phyloP scores from a whole-genome alignment of 2,888 invertebrate species.

The Chrysomela aeneicollis region DNA sequence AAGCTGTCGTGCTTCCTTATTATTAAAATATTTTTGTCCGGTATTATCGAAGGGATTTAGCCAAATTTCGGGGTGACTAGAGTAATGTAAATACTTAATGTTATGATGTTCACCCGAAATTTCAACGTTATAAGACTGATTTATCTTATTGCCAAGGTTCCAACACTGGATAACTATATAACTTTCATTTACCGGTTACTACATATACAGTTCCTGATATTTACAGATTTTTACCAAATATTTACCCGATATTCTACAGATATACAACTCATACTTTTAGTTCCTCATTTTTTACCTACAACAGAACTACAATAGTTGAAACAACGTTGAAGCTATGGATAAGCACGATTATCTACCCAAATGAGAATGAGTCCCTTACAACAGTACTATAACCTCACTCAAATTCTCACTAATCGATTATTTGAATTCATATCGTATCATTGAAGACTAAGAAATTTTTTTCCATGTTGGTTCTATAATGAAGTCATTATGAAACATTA shows the following conservation, averaged over 20 bases:
- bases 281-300: constrained; percentile 33
- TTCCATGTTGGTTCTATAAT: too few relatives aligned
- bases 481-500: too few relatives aligned
- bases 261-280: constrained; percentile 58
- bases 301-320: constrained; percentile 16
- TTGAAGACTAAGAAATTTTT: too few relatives aligned
- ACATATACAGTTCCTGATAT: constrained; percentile 61
- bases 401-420: too few relatives aligned
- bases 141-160: constrained; percentile 62
- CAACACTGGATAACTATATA: constrained; percentile 47
- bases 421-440: too few relatives aligned
- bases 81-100: constrained; percentile 30
- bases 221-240: constrained; percentile 63
- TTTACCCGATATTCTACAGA: constrained; percentile 54
- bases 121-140: constrained; percentile 59
- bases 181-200: constrained; percentile 49
- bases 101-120: constrained; percentile 42
- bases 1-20: constrained; percentile 58
- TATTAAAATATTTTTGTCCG: constrained; percentile 48
- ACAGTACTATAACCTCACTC: too few relatives aligned
- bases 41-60: constrained; percentile 46
- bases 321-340: not conserved
- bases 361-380: too few relatives aligned
- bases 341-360: too few relatives aligned
- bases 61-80: constrained; percentile 46